phyloP scores from a whole-genome alignment of 2,888 invertebrate species.

The Erpobdella octoculata region DNA sequence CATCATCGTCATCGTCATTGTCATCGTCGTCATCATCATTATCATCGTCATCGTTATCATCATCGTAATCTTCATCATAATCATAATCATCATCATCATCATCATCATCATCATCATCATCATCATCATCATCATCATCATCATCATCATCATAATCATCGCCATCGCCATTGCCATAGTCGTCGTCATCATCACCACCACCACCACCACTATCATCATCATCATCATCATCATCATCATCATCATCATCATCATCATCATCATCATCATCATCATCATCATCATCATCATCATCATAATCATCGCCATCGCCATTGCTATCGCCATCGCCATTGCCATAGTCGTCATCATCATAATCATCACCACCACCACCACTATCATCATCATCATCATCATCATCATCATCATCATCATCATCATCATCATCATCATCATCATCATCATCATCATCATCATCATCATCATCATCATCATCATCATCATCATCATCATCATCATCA shows the following conservation, averaged over 20 bases:
- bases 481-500: not conserved
- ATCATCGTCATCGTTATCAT: not conserved
- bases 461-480: not conserved
- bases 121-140: not conserved
- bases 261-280: slow-evolving; percentile 29
- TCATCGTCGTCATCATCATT: not conserved
- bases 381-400: slow-evolving; percentile 21
- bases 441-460: slow-evolving; percentile 5
- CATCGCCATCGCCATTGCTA: slow-evolving; percentile 28
- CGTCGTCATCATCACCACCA: not conserved
- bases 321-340: slow-evolving; percentile 25
- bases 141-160: not conserved
- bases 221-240: slow-evolving; percentile 11
- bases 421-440: slow-evolving; percentile 10
- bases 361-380: slow-evolving; percentile 3
- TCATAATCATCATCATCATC: not conserved
- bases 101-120: slow-evolving; percentile 9
- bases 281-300: slow-evolving; percentile 30
- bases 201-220: not conserved
- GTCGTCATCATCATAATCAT: slow-evolving; percentile 14
- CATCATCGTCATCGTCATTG: not conserved
- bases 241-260: slow-evolving; percentile 27
- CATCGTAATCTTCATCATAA: no score
- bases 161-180: not conserved
- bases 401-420: slow-evolving; percentile 16